phyloP scores from a whole-genome alignment of 2,888 invertebrate species.

The Hoplodrina blanda region DNA sequence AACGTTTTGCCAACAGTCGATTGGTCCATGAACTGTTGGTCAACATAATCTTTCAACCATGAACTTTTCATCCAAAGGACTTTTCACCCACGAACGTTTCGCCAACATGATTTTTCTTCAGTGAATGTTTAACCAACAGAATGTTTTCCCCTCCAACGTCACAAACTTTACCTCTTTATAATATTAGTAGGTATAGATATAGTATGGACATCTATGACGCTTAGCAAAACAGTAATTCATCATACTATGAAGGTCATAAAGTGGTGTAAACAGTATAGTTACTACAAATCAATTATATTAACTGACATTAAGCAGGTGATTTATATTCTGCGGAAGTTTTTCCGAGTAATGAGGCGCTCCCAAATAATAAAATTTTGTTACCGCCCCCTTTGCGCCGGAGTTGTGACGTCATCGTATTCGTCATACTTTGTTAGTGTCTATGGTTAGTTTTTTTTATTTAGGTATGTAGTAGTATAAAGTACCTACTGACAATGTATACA shows the following conservation, averaged over 20 bases:
- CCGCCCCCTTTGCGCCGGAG: slow-evolving; percentile 3
- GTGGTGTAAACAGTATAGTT: slow-evolving; percentile 7
- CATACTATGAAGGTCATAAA: slow-evolving; percentile 14
- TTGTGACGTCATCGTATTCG: slow-evolving; percentile 32
- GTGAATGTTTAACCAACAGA: no score
- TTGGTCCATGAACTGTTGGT: no score
- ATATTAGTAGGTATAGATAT: no score
- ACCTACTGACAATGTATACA: no score
- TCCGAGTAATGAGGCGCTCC: slow-evolving; percentile 15
- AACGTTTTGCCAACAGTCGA: no score
- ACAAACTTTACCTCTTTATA: no score
- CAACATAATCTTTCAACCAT: no score
- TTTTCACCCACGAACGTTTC: no score
- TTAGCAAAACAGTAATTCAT: slow-evolving; percentile 9
- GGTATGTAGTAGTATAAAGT: not conserved
- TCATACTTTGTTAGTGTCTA: not conserved
- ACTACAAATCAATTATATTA: slow-evolving; percentile 11
- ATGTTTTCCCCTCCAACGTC: no score
- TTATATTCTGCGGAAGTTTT: slow-evolving; percentile 47
- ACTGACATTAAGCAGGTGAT: slow-evolving; percentile 39
- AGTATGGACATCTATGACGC: not conserved
- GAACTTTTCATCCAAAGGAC: no score
- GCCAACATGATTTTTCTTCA: no score
- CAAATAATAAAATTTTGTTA: slow-evolving; percentile 39
- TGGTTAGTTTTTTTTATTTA: no score